A percentile compares a stretch with the other conserved stretches of the same genome.
These are phyloP conservation scores for Brachyptera risi DNA, from an alignment of 2,888 invertebrate species.

Conservation along the genomic window DNA sequence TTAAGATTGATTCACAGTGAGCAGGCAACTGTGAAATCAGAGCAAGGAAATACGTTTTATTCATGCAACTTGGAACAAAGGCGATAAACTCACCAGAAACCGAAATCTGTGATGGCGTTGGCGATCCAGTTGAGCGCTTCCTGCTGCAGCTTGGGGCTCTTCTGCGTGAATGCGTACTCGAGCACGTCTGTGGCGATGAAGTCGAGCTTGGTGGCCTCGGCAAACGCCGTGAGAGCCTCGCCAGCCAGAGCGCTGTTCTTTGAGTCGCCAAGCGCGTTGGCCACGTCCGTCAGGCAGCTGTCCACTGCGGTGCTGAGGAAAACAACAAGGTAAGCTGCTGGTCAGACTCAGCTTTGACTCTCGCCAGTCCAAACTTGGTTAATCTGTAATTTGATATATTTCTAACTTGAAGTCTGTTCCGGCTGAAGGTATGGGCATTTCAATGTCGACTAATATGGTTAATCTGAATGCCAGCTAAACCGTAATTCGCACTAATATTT, in stretches of 20 bases:
- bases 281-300: conserved; percentile 71
- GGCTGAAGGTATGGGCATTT: too few species aligned
- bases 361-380: too few species aligned
- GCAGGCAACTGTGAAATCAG: too few species aligned
- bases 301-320: conserved; percentile 63
- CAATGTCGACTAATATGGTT: too few species aligned
- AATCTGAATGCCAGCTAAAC: too few species aligned
- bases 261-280: conserved; percentile 79
- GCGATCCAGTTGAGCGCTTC: conserved; percentile 80
- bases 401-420: too few species aligned
- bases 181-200: conserved; percentile 68
- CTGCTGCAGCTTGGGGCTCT: conserved; percentile 87
- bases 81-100: conserved; percentile 64
- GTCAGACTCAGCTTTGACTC: too few species aligned
- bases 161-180: conserved; percentile 76
- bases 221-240: conserved; percentile 67
- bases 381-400: too few species aligned
- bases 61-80: too few species aligned
- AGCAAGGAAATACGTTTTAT: too few species aligned
- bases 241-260: conserved; percentile 69
- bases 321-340: conserved; percentile 26
- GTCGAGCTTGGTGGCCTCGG: conserved; percentile 74
- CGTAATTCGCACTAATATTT: too few species aligned
- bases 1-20: too few species aligned
- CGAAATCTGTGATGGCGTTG: conserved; percentile 78